Percentiles rank a stretch among this genome's conserved stretches.
These are phyloP conservation scores for Xenopus laevis DNA, from an alignment of 2,113 vertebrate genomes.

Conservation along the genomic window DNA sequence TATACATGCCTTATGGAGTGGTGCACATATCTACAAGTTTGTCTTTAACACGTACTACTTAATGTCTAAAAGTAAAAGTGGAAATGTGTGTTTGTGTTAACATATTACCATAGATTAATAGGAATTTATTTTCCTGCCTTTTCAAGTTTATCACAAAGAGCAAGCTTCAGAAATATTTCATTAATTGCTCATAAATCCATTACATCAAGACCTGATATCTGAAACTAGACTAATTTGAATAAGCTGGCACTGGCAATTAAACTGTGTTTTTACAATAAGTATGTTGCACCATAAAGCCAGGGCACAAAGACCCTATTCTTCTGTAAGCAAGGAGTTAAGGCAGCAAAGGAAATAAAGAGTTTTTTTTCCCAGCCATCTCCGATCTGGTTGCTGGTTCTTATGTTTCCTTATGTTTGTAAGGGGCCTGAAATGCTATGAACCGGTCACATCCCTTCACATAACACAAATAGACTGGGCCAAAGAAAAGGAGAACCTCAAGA, in stretches of 20 bases:
- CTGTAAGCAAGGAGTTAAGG: constrained; percentile 6
- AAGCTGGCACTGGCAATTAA: background rate
- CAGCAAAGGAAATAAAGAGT: background rate
- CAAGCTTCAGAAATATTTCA: too few relatives aligned
- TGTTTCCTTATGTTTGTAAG: constrained; percentile 27
- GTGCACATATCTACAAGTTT: too few relatives aligned
- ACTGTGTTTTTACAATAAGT: background rate
- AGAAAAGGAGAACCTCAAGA: constrained; percentile 27
- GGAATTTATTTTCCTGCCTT: too few relatives aligned
- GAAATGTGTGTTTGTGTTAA: too few relatives aligned
- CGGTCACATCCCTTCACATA: constrained; percentile 27
- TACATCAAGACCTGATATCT: too few relatives aligned
- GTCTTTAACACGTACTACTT: too few relatives aligned
- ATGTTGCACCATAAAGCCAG: background rate
- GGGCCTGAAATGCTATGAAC: constrained; percentile 6
- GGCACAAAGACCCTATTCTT: background rate
- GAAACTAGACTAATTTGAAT: too few relatives aligned
- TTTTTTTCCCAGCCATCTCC: background rate
- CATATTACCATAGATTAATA: too few relatives aligned
- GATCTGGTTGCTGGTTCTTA: constrained; percentile 6
- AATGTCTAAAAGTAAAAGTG: too few relatives aligned
- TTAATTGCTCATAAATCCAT: too few relatives aligned
- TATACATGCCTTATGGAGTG: too few relatives aligned
- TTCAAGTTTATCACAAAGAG: too few relatives aligned
- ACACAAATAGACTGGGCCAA: constrained; percentile 13